A percentile compares a stretch with the other conserved stretches of the same genome.
Conservation (phyloP, 2,113 vertebrate species). For the Puma concolor region DNA sequence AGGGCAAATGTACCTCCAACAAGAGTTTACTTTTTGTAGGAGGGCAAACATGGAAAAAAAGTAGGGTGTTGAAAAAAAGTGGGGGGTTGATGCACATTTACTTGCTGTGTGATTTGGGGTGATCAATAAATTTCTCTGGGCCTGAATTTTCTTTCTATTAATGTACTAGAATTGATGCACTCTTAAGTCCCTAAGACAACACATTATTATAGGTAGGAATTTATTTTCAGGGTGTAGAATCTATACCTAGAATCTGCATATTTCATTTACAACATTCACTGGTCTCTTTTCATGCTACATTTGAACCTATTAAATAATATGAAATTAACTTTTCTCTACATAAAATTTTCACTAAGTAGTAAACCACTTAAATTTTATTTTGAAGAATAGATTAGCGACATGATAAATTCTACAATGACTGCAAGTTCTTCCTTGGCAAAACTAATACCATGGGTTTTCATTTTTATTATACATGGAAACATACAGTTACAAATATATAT, state of each 20-base stretch:
- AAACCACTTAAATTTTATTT: conserved; percentile 34
- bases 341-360: neutral
- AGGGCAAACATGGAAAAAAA: neutral
- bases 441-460: neutral
- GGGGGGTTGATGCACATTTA: neutral
- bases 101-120: neutral
- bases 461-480: neutral
- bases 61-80: neutral
- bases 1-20: neutral
- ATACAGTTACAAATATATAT: neutral
- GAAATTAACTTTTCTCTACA: neutral
- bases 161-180: neutral
- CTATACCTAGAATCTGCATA: neutral
- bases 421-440: neutral
- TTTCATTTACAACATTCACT: neutral
- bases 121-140: neutral
- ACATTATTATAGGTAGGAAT: neutral
- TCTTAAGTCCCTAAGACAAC: neutral
- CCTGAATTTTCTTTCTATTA: neutral
- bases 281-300: neutral
- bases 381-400: neutral
- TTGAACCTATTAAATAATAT: neutral
- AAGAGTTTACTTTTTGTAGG: neutral
- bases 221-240: neutral
- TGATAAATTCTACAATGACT: neutral